Conservation (phyloP, 2,113 vertebrate species). For the Dipodomys spectabilis region DNA sequence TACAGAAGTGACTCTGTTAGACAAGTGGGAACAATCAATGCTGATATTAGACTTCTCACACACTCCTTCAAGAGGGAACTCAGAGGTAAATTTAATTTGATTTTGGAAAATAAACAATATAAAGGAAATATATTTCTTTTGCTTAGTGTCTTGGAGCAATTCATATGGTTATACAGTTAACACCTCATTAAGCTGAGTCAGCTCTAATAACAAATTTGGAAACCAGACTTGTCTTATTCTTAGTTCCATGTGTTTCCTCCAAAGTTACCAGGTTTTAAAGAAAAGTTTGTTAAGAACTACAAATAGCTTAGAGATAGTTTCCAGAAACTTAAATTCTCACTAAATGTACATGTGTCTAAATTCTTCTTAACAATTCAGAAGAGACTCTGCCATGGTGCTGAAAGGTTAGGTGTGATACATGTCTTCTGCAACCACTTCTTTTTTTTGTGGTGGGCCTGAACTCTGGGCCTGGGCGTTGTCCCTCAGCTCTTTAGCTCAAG, state of each 20-base stretch:
- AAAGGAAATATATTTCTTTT: neutral
- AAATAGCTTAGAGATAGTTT: slow-evolving; percentile 40
- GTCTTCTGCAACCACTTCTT: neutral
- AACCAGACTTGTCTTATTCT: neutral
- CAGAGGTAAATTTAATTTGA: slow-evolving; percentile 38
- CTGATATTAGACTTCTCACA: neutral
- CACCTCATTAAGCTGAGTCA: slow-evolving; percentile 30
- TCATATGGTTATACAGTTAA: neutral
- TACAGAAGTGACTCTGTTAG: neutral
- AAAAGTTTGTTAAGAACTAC: slow-evolving; percentile 10
- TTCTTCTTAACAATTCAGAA: slow-evolving; percentile 5
- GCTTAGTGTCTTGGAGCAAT: neutral
- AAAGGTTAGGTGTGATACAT: neutral
- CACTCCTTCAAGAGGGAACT: neutral
- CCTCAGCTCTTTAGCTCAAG: too few relatives aligned
- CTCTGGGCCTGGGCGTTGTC: too few relatives aligned
- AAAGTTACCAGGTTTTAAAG: neutral
- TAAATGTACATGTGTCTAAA: neutral
- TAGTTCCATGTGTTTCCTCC: neutral
- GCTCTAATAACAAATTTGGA: slow-evolving; percentile 33
- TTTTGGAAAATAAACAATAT: slow-evolving; percentile 26
- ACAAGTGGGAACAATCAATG: neutral
- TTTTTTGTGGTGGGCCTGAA: too few relatives aligned
- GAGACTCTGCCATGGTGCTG: neutral
- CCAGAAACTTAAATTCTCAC: neutral